Base-by-base conservation (phyloP, 2,888 invertebrate species). In the Agonopterix heracliana region DNA sequence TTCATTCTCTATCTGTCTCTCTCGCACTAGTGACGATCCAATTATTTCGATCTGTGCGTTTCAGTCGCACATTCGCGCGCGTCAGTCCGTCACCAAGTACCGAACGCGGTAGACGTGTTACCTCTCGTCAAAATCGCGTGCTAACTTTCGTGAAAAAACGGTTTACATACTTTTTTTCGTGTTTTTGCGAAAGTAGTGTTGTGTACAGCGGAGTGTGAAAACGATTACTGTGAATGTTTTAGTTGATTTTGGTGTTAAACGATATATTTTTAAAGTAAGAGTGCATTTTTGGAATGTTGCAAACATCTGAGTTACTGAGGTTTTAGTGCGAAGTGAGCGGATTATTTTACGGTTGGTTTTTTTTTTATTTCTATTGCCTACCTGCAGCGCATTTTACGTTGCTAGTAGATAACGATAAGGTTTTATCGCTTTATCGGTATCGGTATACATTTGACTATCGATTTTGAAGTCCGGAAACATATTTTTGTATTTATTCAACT, bases 131-230 rank as follows among this genome's bases (percentile, higher is more conserved):
- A 58, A 61, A 57, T 64, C 64, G 64, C 78, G 81, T 64, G 64
- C 68, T 64, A 82, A 82, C 81, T 86, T 85, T 84, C 86, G 84
- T 82, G 54, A 66, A 67, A 78, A 74, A 77, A 71, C 71, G 68
- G 67, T 74, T 66, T 64, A 57, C 69, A 68, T 70, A 68, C 66
- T 71, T 70, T 76, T 78, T 69, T 58, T 51, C 10, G 54, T 56
- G 57, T 64, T 65, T 76, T 70, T 65, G 66, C 64, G 72, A 72
- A 67, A 74, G 26, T 26, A 77, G 73, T 74, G 68, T 66, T 58
- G 72, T 26, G 73, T 64, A 43, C 13, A 34, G 8, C 11, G 13
- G 53, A 63, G 66, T 68, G 73, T 69, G 60, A 60, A 63, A 68
- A 68, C 66, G 53, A 64, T 72, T 70, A 61, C 59, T 64, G 56